phyloP scores from a whole-genome alignment of 1,140 invertebrate species.

The Achatina immaculata region DNA sequence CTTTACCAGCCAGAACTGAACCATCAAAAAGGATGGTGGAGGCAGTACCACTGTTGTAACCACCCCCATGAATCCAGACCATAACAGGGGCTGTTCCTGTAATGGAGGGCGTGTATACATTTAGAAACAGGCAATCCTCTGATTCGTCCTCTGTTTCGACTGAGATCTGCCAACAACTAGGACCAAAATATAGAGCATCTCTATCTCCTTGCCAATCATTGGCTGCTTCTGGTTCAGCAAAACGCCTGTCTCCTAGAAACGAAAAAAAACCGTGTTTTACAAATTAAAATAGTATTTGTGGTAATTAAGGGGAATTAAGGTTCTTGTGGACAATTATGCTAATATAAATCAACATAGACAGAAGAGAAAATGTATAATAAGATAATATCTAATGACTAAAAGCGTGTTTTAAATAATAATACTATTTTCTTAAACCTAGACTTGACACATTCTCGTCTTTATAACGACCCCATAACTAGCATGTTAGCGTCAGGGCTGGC shows the following conservation, averaged over 20 bases:
- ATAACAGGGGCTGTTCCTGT: constrained; percentile 81
- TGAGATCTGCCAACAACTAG: neutral
- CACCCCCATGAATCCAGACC: constrained; percentile 95
- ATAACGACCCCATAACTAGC: too few relatives aligned
- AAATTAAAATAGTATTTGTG: neutral
- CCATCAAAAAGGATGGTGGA: constrained; percentile 85
- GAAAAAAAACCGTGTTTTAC: too few relatives aligned
- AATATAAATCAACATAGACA: too few relatives aligned
- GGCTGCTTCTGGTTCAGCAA: neutral
- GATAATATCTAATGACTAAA: too few relatives aligned
- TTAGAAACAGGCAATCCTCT: constrained; percentile 94
- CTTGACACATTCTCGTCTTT: too few relatives aligned
- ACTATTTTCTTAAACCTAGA: too few relatives aligned
- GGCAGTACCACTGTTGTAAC: constrained; percentile 91
- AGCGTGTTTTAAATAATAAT: too few relatives aligned
- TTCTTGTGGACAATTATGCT: too few relatives aligned
- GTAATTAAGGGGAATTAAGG: too few relatives aligned
- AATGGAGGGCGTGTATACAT: constrained; percentile 81
- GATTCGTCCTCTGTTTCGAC: constrained; percentile 75
- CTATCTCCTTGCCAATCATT: neutral
- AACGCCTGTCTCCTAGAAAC: neutral
- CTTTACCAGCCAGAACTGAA: constrained; percentile 79
- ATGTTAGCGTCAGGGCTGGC: too few relatives aligned
- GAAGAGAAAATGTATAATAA: too few relatives aligned
- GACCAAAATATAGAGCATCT: neutral